Base-by-base conservation (phyloP, 2,797 vertebrate species). In the Lithobates sylvaticus region DNA sequence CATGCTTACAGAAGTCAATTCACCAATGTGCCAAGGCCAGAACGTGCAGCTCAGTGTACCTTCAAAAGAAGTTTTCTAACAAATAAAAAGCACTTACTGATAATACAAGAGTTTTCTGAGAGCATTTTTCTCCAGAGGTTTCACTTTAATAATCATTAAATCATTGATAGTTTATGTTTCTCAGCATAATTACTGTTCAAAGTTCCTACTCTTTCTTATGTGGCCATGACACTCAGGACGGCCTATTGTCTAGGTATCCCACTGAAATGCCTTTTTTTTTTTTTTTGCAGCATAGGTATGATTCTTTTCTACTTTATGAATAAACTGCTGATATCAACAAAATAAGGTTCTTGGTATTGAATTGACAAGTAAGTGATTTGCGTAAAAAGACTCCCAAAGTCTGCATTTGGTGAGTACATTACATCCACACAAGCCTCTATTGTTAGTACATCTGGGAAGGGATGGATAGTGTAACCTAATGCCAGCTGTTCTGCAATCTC, bases 401-500 rank as follows among this genome's bases (percentile, higher is more conserved):
- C 32, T 70, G 67, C 76, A 84, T 72, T 44, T 69, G 27, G 54
- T 50, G 84, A 85, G 77, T 78, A 85, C 54, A 74, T 79, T 74
- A 67, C 76, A 73, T 65, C 70, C 70, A 78, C 54, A 64, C 58
- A 79, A 26, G 68, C 64, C 71, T 86, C 78, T 86, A 81, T 79
- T 81, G 84, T 86, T 81, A 86, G 84, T 85, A 50, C 77, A 85
- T 80, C 72, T 75, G 50, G 65, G 26, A 32, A 71, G 27, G 47
- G 50, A 80, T 36, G 70, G 34, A 81, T 76, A 34, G 73, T 82
- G 85, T 82, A 86, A 86, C 74, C 79, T 67, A 82, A 86, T 29
- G 64, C 85, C 79, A 82, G 73, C 85, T 82, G 47, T 86, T 86
- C 78, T 86, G 85, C 85, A 69, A 67, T 42, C 36, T 86, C 85